Evolutionary conservation across 2,113 vertebrate species (phyloP).

Genomic region (Oenanthe oenanthe): DNA sequence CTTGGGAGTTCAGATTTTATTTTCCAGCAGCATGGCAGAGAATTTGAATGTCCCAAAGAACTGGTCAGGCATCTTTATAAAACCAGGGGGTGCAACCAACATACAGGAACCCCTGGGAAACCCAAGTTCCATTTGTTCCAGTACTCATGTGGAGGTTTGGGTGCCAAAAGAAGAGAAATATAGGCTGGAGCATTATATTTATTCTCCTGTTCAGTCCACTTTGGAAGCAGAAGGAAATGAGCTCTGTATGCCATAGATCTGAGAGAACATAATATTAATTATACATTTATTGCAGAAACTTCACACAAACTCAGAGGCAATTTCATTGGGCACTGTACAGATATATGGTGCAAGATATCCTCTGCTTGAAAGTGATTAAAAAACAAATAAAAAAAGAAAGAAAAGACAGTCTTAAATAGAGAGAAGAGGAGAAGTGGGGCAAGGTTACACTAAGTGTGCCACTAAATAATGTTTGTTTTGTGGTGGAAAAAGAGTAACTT

Average conservation of each 20-base stretch:
- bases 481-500: not conserved
- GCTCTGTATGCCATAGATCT: not conserved
- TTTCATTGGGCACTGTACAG: not conserved
- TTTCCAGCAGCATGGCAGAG: not conserved
- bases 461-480: not conserved
- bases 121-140: not conserved
- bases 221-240: not conserved
- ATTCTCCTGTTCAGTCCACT: not conserved
- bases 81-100: not conserved
- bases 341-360: not conserved
- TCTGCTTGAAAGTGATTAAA: not conserved
- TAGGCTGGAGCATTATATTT: not conserved
- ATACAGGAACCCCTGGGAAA: not conserved
- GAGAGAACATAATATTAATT: not conserved
- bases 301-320: not conserved
- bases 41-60: not conserved
- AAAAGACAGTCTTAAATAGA: not conserved
- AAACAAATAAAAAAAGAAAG: not conserved
- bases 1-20: not conserved
- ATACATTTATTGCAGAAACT: not conserved
- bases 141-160: not conserved
- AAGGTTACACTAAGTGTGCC: not conserved
- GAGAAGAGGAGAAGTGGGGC: rapidly evolving
- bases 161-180: not conserved
- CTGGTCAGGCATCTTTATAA: not conserved